Base-by-base conservation (phyloP, 2,113 vertebrate species). In the Zosterops pallidus region DNA sequence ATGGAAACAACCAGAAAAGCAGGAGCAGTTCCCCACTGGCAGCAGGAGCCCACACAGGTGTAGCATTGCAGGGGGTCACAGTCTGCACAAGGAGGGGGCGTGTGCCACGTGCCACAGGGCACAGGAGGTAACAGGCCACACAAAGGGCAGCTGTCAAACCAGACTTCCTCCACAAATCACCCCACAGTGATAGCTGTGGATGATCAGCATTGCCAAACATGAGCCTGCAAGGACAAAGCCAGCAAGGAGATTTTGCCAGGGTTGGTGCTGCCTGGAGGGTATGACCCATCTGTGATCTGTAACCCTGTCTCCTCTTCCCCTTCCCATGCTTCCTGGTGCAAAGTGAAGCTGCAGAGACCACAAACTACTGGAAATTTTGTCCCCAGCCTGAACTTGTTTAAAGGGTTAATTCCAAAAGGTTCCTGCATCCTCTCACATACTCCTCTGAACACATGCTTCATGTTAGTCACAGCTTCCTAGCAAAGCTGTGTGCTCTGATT, bases 51-150 rank as follows among this genome's bases (percentile, higher is more conserved):
- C 23, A 1, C 26, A 2, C 3, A 46, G 25, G 12, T 1, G 1
- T 0, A 44, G 76, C 28, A 11, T 5, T 14, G 28, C 57, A 20
- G 44, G 12, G 24, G 46, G 8, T 33, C 9, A 4, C 41, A 50
- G 35, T 19, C 52, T 12, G 1, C 49, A n/a, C 49, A 37, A 14
- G 39, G 31, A 67, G 4, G 4, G 18, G 9, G 1, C 11, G 16
- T 29, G 42, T 20, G 23, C 19, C 39, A 23, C 0, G 0, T 50
- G 60, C 50, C 64, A n/a, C 3, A 2, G 16, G 44, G 62, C 14
- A 7, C 39, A 23, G 42, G 14, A 55, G 33, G 33, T 26, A 87
- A 26, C 0, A 0, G 19, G 60, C 26, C 26, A 12, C 0, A 1
- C 35, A 47, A 39, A 82, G 9, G 4, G 21, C 20, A 57, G 10